Conservation (phyloP, 92 coral and sea anemone genomes). For the Porites cylindrica region DNA sequence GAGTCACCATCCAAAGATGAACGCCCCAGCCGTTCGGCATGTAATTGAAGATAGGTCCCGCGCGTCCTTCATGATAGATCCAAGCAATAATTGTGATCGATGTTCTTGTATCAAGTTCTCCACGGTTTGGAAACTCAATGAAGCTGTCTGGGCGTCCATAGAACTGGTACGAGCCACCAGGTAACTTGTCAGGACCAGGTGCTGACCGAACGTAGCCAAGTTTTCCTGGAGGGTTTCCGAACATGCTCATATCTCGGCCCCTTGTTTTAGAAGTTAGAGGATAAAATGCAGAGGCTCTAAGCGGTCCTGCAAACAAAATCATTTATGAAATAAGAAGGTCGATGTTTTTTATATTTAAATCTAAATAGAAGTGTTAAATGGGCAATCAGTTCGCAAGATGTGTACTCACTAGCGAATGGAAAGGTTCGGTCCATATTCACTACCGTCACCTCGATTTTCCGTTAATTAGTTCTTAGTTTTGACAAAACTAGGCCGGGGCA, state of each 20-base stretch:
- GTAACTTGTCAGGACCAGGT: slow-evolving; percentile 81
- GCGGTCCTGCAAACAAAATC: slow-evolving; percentile 61
- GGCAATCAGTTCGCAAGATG: no score
- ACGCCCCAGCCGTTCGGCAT: slow-evolving; percentile 87
- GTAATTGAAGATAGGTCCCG: slow-evolving; percentile 83
- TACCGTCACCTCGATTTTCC: no score
- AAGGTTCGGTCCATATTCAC: no score
- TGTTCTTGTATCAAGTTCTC: slow-evolving; percentile 68
- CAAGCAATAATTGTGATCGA: slow-evolving; percentile 82
- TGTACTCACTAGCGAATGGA: no score
- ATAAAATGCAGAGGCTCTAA: slow-evolving; percentile 76
- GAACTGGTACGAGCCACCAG: slow-evolving; percentile 84
- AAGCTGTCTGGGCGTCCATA: slow-evolving; percentile 74
- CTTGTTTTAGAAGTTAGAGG: slow-evolving; percentile 70
- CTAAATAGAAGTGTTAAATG: no score
- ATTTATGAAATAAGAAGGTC: background rate
- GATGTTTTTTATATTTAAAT: background rate
- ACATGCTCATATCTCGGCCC: slow-evolving; percentile 78
- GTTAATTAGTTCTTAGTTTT: no score
- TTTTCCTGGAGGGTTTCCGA: slow-evolving; percentile 76
- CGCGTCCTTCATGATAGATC: slow-evolving; percentile 69
- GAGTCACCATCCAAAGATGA: slow-evolving; percentile 67
- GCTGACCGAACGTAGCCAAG: slow-evolving; percentile 78
- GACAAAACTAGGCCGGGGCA: no score
- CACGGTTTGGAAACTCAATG: slow-evolving; percentile 81